Base-by-base conservation (phyloP, 2,113 vertebrate genomes). In the Cyanocitta stelleri region DNA sequence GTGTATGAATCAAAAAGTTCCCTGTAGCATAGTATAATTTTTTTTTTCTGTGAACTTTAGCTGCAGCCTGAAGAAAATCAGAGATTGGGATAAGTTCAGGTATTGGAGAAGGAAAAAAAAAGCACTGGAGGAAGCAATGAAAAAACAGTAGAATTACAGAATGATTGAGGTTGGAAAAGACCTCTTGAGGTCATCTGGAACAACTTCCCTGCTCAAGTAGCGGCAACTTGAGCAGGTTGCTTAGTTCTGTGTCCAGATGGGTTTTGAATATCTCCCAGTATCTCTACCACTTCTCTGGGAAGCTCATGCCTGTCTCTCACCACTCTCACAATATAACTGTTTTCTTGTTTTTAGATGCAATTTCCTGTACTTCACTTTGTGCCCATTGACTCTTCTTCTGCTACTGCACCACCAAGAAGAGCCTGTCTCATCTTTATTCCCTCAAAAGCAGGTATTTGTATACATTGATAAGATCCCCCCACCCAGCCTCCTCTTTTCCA, bases 281-380 rank as follows among this genome's bases (percentile, higher is more conserved):
- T 32, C 8, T 26, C 11, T 44, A 24, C 3, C 18, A 32, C 21
- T 48, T 91, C 16, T 44, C 8, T 83, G 35, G 19, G 10, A 73
- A 89, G 11, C 14, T 39, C 0, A 1, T 41, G 7, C 12, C 19
- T 75, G 30, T 37, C 27, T 54, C 54, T 75, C 37, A 46, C 19
- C 7, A 59, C 2, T 20, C 8, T 44, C 8, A 54, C 14, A 33
- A 1, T 26, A 1, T 5, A 61, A 35, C 3, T 27, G 5, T 43
- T 84, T 62, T 62, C 27, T 39, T 52, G 8, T 35, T 16, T 62
- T 71, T 39, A 37, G 14, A 15, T 55, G 23, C 5, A 66, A 69
- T 85, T 64, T 68, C 13, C 33, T 48, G 4, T 51, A 17, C 37
- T 76, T 91, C 48, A 24, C 4, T 59, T 80, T 58, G 30, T 76